Percentiles rank a stretch among this genome's conserved stretches.
Evolutionary conservation across 2,888 invertebrate genomes (phyloP).

Genomic region (Hyppa rectilinea): DNA sequence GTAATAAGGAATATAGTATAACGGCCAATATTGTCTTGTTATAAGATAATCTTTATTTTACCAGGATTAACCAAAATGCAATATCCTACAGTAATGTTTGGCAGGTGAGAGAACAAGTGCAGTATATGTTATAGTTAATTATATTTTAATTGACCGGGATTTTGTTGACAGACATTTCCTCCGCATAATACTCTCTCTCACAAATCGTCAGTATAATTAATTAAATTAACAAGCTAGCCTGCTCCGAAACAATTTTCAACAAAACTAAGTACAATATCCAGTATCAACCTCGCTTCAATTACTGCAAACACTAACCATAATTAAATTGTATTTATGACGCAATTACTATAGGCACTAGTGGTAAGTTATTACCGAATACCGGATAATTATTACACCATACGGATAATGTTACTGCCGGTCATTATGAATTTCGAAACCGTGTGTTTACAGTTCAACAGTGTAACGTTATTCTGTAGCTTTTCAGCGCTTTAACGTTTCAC

Average conservation of each 20-base stretch:
- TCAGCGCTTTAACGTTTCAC: conserved; percentile 17
- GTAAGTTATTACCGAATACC: conserved; percentile 5
- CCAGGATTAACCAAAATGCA: too few relatives aligned
- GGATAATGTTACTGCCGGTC: neutral
- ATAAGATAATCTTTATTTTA: too few relatives aligned
- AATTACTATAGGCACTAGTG: conserved; percentile 16
- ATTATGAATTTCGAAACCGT: conserved; percentile 3
- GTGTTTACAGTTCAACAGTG: conserved; percentile 11
- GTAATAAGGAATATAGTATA: too few relatives aligned
- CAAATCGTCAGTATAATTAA: too few relatives aligned
- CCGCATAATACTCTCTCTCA: too few relatives aligned
- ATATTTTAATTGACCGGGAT: too few relatives aligned
- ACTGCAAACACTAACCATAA: neutral
- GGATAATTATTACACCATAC: neutral
- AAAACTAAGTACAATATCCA: conserved; percentile 42
- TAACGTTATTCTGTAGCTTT: conserved; percentile 2
- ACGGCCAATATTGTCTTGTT: too few relatives aligned
- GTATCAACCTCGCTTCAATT: conserved; percentile 36
- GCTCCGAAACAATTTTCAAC: neutral
- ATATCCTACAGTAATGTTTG: too few relatives aligned
- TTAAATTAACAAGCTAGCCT: too few relatives aligned
- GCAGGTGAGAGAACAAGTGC: too few relatives aligned
- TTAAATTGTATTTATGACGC: conserved; percentile 37
- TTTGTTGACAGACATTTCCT: too few relatives aligned
- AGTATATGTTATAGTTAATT: too few relatives aligned